phyloP scores from a whole-genome alignment of 2,113 vertebrate genomes.

The Clarias magur region DNA sequence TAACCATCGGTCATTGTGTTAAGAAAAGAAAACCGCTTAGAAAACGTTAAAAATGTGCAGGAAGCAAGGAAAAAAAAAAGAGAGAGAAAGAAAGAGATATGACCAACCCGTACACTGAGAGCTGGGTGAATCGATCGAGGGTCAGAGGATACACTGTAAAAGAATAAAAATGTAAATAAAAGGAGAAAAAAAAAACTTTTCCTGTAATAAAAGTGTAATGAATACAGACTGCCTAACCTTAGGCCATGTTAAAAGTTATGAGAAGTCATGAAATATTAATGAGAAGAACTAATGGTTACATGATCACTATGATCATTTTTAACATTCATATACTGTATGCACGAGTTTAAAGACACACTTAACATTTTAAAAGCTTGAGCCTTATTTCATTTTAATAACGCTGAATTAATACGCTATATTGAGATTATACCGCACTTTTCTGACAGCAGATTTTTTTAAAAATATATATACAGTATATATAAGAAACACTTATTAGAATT shows the following conservation, averaged over 20 bases:
- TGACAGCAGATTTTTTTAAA: no score
- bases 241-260: neutral
- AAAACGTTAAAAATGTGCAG: neutral
- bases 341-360: no score
- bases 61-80: neutral
- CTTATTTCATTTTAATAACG: no score
- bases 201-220: neutral
- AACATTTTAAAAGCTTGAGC: no score
- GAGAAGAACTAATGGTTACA: neutral
- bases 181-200: neutral
- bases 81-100: neutral
- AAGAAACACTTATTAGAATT: no score
- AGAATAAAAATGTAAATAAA: neutral
- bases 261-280: neutral
- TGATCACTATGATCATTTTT: neutral
- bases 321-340: neutral
- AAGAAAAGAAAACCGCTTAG: neutral
- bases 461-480: no score
- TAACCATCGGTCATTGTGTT: no score
- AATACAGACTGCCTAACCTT: neutral
- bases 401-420: neutral
- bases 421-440: no score
- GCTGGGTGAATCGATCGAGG: conserved; percentile 46
- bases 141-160: conserved; percentile 23
- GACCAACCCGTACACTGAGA: conserved; percentile 50